Evolutionary conservation across 2,797 vertebrate genomes (phyloP).

Genomic region (Moxostoma hubbsi): DNA sequence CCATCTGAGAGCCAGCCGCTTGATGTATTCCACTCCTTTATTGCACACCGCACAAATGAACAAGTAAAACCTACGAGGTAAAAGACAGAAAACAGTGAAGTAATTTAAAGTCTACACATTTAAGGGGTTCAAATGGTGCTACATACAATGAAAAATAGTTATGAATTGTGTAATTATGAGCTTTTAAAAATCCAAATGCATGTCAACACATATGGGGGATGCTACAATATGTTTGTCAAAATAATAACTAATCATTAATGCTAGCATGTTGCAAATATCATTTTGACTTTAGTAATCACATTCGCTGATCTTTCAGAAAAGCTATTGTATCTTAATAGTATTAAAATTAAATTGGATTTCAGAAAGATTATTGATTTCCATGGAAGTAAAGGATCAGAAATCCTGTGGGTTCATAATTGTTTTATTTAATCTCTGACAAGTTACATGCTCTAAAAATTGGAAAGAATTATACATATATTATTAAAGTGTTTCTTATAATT

Average conservation of each 20-base stretch:
- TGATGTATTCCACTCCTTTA: conserved; percentile 90
- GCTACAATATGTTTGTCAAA: background rate
- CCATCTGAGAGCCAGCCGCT: conserved; percentile 91
- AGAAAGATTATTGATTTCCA: too few species aligned
- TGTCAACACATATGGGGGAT: conserved; percentile 14
- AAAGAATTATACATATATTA: too few species aligned
- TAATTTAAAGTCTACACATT: conserved; percentile 29
- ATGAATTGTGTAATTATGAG: conserved; percentile 35
- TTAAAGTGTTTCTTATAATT: too few species aligned
- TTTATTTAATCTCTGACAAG: too few species aligned
- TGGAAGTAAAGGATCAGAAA: background rate
- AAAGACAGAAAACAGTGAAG: conserved; percentile 31
- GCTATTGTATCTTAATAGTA: background rate
- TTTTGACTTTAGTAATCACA: conserved; percentile 25
- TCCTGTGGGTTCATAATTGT: too few species aligned
- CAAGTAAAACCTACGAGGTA: conserved; percentile 86
- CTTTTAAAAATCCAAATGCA: conserved; percentile 33
- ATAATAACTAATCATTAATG: conserved; percentile 23
- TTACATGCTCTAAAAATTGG: too few species aligned
- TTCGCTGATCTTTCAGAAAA: conserved; percentile 30
- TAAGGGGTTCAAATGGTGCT: conserved; percentile 20
- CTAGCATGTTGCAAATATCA: conserved; percentile 25
- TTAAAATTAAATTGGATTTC: too few species aligned
- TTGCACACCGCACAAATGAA: conserved; percentile 95
- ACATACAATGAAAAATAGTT: conserved; percentile 4